Percentiles rank a stretch among this genome's conserved stretches.
phyloP scores from a whole-genome alignment of 2,797 vertebrate genomes.

The Chelmon rostratus region DNA sequence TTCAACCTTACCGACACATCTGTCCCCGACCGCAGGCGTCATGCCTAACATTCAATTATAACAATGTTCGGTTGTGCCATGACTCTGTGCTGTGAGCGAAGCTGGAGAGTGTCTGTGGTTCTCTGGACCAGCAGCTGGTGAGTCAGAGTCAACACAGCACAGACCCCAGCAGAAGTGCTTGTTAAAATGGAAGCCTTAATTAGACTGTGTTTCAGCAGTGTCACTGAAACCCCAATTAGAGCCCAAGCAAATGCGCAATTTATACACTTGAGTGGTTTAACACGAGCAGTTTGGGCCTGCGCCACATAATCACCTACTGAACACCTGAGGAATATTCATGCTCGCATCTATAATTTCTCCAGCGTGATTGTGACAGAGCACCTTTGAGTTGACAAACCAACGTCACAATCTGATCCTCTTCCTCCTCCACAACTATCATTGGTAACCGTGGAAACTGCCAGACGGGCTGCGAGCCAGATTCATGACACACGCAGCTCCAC shows the following conservation, averaged over 20 bases:
- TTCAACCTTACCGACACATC: constrained; percentile 40
- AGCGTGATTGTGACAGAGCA: constrained; percentile 47
- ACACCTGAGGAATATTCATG: constrained; percentile 28
- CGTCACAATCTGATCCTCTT: constrained; percentile 55
- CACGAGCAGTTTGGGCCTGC: constrained; percentile 23
- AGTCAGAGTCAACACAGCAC: constrained; percentile 69
- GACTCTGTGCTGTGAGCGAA: constrained; percentile 50
- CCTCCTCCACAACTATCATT: constrained; percentile 71
- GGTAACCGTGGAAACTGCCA: constrained; percentile 80
- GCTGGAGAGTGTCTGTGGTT: constrained; percentile 54
- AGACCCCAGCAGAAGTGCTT: constrained; percentile 69
- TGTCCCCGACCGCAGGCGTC: constrained; percentile 47
- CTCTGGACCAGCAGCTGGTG: constrained; percentile 68
- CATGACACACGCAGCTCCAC: constrained; percentile 65
- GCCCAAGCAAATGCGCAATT: constrained; percentile 51
- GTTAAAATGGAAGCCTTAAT: constrained; percentile 79
- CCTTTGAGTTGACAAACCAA: constrained; percentile 48
- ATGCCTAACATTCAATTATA: constrained; percentile 60
- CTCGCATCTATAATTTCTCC: constrained; percentile 16
- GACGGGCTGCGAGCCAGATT: constrained; percentile 56
- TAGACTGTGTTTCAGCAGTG: constrained; percentile 69
- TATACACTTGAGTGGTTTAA: constrained; percentile 37
- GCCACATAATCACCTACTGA: constrained; percentile 13
- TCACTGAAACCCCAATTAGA: constrained; percentile 70
- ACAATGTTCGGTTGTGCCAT: constrained; percentile 58